Percentiles rank a stretch among this genome's conserved stretches.
Conservation (phyloP, 2,797 vertebrate genomes). For the Erpetoichthys calabaricus region DNA sequence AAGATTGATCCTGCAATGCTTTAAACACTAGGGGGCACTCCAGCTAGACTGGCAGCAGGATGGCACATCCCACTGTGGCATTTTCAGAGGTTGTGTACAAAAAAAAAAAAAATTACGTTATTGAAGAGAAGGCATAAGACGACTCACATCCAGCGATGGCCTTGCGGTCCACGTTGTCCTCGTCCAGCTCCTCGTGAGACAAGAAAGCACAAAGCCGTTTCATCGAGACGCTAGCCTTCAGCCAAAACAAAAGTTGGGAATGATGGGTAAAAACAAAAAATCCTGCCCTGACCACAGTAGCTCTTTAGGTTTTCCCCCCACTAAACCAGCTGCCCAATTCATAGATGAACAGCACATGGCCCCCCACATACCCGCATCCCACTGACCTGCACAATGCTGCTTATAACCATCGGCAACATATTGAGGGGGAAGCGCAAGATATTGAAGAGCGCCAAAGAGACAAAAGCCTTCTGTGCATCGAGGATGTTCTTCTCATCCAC, state of each 20-base stretch:
- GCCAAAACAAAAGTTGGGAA: neutral
- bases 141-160: constrained; percentile 46
- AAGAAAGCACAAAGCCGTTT: constrained; percentile 82
- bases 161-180: constrained; percentile 57
- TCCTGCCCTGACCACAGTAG: neutral
- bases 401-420: constrained; percentile 93
- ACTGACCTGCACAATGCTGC: constrained; percentile 81
- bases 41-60: too few relatives aligned
- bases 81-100: neutral
- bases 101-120: neutral
- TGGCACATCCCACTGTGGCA: too few relatives aligned
- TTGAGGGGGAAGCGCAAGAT: constrained; percentile 79
- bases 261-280: neutral
- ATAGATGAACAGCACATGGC: neutral
- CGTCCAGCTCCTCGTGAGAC: constrained; percentile 82
- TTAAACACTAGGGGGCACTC: too few relatives aligned
- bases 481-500: constrained; percentile 52
- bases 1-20: too few relatives aligned
- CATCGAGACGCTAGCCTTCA: constrained; percentile 81
- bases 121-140: too few relatives aligned
- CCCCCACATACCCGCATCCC: constrained; percentile 29
- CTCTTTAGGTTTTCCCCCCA: too few relatives aligned
- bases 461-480: constrained; percentile 76
- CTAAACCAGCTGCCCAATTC: neutral
- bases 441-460: constrained; percentile 78